Evolutionary conservation across 2,797 vertebrate genomes (phyloP).

Genomic region (Myiotriccus ornatus): DNA sequence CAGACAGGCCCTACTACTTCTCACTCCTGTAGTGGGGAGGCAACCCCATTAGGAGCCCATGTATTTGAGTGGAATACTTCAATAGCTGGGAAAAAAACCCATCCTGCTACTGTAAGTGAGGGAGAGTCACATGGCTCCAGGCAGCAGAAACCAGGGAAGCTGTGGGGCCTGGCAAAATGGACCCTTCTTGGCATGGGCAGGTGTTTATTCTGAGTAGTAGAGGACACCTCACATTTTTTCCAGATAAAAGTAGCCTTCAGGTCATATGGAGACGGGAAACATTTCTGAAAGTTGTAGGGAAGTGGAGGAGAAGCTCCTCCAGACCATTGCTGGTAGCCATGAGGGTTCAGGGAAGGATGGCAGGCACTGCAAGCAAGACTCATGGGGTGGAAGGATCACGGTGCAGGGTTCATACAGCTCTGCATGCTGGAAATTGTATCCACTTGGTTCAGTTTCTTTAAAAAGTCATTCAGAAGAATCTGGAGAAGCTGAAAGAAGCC

Average conservation of each 20-base stretch:
- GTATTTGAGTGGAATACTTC: neutral
- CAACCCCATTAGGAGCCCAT: neutral
- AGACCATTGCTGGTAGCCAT: rapidly evolving
- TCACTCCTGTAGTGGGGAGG: neutral
- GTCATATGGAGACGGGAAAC: neutral
- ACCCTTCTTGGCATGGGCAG: neutral
- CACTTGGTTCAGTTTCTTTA: neutral
- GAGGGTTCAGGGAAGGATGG: neutral
- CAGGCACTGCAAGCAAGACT: neutral
- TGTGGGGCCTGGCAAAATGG: neutral
- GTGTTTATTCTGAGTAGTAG: neutral
- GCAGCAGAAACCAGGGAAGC: neutral
- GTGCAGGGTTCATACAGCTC: rapidly evolving
- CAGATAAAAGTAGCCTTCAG: neutral
- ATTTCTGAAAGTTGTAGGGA: neutral
- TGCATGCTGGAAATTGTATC: neutral
- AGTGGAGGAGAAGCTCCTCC: neutral
- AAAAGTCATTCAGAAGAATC: neutral
- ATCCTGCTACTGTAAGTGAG: neutral
- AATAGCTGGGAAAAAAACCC: neutral
- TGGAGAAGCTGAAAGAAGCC: constrained; percentile 7
- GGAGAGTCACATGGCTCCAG: neutral
- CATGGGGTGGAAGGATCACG: rapidly evolving
- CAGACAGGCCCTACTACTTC: constrained; percentile 30
- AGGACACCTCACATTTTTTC: neutral